Evolutionary conservation across 2,888 invertebrate genomes (phyloP).

Genomic region (Gymnosoma rotundatum): DNA sequence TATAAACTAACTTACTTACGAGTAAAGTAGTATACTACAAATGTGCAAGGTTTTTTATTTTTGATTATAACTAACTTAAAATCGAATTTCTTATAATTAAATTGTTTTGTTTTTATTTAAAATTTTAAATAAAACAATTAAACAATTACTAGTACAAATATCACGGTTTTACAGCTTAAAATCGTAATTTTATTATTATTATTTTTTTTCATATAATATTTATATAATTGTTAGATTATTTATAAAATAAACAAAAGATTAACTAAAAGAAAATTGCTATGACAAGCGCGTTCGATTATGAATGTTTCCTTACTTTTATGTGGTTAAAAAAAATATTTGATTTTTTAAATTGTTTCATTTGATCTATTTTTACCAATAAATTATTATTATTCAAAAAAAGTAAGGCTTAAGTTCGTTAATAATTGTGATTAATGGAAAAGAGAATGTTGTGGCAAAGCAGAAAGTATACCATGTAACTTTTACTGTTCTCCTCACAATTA

Average conservation of each 20-base stretch:
- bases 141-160: constrained; percentile 79
- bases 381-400: too few species aligned
- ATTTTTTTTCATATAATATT: not conserved
- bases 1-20: constrained; percentile 29
- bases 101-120: constrained; percentile 21
- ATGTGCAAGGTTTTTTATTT: constrained; percentile 54
- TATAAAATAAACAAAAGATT: constrained; percentile 35
- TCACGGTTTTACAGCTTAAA: constrained; percentile 75
- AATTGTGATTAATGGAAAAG: too few species aligned
- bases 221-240: constrained; percentile 13
- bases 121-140: constrained; percentile 65
- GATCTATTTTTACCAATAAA: too few species aligned
- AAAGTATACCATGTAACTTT: too few species aligned
- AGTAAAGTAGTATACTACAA: constrained; percentile 57
- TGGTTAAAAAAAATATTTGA: not conserved
- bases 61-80: constrained; percentile 22
- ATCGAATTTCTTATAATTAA: constrained; percentile 24
- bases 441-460: too few species aligned
- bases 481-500: too few species aligned
- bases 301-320: not conserved
- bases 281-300: not conserved
- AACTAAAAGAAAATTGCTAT: constrained; percentile 31
- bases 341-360: too few species aligned
- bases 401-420: too few species aligned
- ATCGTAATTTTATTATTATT: constrained; percentile 53